Percentiles rank a stretch among this genome's conserved stretches.
Evolutionary conservation across 2,888 invertebrate genomes (phyloP).

Genomic region (Laspeyria flexula): DNA sequence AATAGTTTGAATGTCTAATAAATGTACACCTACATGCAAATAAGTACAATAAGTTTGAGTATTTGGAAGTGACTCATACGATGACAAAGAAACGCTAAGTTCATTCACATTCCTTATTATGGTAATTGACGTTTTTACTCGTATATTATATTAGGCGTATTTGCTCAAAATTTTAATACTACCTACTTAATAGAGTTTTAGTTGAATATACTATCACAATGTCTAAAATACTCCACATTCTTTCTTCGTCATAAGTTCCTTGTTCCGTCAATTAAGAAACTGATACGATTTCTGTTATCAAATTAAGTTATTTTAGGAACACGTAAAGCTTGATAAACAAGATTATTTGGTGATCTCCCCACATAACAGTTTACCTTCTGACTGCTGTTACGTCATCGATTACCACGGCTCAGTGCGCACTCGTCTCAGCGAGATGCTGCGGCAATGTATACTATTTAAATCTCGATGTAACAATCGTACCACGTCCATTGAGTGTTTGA

Average conservation of each 20-base stretch:
- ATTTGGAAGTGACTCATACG: constrained; percentile 36
- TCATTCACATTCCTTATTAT: constrained; percentile 38
- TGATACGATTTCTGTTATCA: no score
- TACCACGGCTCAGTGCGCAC: constrained; percentile 13
- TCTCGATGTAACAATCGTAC: constrained; percentile 31
- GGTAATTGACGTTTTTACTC: constrained; percentile 28
- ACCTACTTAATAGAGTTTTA: no score
- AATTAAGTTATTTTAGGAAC: no score
- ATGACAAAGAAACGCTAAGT: constrained; percentile 33
- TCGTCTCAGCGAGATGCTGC: constrained; percentile 13
- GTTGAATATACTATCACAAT: no score
- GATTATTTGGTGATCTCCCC: no score
- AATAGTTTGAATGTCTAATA: constrained; percentile 11
- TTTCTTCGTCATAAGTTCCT: no score
- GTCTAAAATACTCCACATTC: no score
- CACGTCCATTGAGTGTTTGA: constrained; percentile 38
- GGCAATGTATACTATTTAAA: constrained; percentile 24
- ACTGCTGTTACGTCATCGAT: constrained; percentile 7
- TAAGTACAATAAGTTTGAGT: constrained; percentile 16
- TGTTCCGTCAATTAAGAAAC: no score
- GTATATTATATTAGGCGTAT: not conserved
- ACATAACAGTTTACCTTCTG: no score
- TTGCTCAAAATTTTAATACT: not conserved
- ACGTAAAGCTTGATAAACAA: no score
- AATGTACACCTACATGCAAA: constrained; percentile 30